These are phyloP conservation scores for Melinaea marsaeus DNA, from an alignment of 2,888 invertebrate genomes.

Conservation along the genomic window DNA sequence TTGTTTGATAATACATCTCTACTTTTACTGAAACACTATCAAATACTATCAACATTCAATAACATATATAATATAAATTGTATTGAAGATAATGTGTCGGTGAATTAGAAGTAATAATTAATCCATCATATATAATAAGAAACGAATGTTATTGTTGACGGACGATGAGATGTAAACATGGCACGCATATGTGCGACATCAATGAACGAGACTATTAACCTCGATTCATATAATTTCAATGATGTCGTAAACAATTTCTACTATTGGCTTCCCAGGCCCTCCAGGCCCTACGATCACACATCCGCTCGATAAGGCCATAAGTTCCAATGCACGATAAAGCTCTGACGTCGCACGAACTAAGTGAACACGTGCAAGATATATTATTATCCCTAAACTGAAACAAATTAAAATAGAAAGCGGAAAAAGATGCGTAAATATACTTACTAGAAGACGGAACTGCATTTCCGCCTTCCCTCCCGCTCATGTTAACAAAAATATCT, in stretches of 20 bases:
- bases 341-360: constrained; percentile 40
- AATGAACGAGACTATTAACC: constrained; percentile 72
- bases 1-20: constrained; percentile 57
- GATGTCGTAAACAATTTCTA: constrained; percentile 66
- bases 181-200: constrained; percentile 73
- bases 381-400: constrained; percentile 22
- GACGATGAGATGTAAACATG: constrained; percentile 65
- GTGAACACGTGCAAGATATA: constrained; percentile 38
- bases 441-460: constrained; percentile 76
- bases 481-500: constrained; percentile 69
- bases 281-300: constrained; percentile 57
- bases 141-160: constrained; percentile 62
- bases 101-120: constrained; percentile 4
- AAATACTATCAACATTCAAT: constrained; percentile 39
- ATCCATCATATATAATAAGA: constrained; percentile 49
- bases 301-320: constrained; percentile 66
- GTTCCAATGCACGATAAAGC: constrained; percentile 49
- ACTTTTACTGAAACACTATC: constrained; percentile 33
- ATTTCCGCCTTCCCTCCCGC: constrained; percentile 75
- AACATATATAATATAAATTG: no score
- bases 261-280: constrained; percentile 62
- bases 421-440: constrained; percentile 49
- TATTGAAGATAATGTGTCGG: not conserved
- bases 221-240: constrained; percentile 72
- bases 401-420: constrained; percentile 27